A percentile compares a stretch with the other conserved stretches of the same genome.
These are phyloP conservation scores for Heteractis magnifica DNA, from an alignment of 92 coral and sea anemone species.

Conservation along the genomic window DNA sequence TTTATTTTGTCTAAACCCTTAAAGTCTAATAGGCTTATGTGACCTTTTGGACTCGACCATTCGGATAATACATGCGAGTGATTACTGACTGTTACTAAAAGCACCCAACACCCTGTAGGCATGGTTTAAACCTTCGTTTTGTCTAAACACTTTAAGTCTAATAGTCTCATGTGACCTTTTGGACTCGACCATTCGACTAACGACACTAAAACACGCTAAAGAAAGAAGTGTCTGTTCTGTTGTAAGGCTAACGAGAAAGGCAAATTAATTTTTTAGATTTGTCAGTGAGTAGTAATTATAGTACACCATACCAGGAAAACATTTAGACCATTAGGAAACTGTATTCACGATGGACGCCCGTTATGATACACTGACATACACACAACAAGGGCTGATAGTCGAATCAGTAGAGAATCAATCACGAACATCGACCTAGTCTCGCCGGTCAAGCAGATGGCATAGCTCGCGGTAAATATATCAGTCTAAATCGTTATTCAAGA, in stretches of 20 bases:
- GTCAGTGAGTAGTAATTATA: too few species aligned
- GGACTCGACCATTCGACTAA: not conserved
- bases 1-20: not conserved
- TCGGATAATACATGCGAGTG: too few species aligned
- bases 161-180: not conserved
- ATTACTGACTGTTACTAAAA: too few species aligned
- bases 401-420: not conserved
- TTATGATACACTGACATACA: not conserved
- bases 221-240: not conserved
- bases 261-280: too few species aligned
- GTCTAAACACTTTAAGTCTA: not conserved
- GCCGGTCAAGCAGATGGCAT: constrained; percentile 5
- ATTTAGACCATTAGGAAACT: too few species aligned
- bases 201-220: not conserved
- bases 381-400: not conserved
- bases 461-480: not conserved
- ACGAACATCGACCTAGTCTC: not conserved
- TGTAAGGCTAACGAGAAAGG: not conserved
- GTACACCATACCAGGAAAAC: too few species aligned
- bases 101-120: not conserved
- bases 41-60: not conserved
- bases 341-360: not conserved
- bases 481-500: constrained; percentile 3
- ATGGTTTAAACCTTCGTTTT: not conserved
- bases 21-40: not conserved